Conservation (phyloP, 2,888 invertebrate species). For the Uropetala carovei region DNA sequence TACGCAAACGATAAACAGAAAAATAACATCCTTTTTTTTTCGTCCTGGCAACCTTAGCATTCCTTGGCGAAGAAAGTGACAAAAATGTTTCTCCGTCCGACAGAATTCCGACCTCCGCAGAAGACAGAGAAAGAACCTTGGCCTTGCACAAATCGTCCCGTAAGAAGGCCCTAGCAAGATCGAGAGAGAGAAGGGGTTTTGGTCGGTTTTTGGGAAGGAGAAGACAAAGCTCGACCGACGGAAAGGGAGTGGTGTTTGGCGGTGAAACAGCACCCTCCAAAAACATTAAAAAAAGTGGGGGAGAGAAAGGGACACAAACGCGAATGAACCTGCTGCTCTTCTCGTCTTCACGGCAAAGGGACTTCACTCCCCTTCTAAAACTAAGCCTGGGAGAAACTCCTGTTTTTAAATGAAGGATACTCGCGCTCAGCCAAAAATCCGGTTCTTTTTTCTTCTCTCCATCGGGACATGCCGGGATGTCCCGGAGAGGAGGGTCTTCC, state of each 20-base stretch:
- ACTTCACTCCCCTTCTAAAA: not conserved
- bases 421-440: not conserved
- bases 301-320: not conserved
- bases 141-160: conserved; percentile 51
- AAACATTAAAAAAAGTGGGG: not conserved
- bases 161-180: not conserved
- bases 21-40: not conserved
- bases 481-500: not conserved
- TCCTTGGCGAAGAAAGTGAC: conserved; percentile 36
- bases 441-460: not conserved
- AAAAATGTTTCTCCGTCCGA: conserved; percentile 1
- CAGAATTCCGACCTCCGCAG: not conserved
- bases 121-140: not conserved
- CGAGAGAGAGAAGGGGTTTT: conserved; percentile 12
- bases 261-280: not conserved
- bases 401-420: not conserved
- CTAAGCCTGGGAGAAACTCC: not conserved
- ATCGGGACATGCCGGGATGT: not conserved
- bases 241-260: conserved; percentile 1
- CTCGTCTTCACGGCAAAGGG: not conserved
- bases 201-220: conserved; percentile 8
- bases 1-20: not conserved
- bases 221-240: not conserved
- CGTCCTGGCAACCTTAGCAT: not conserved
- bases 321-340: not conserved